These are phyloP conservation scores for Clistopyga incitator DNA, from an alignment of 2,888 invertebrate genomes.

Conservation along the genomic window DNA sequence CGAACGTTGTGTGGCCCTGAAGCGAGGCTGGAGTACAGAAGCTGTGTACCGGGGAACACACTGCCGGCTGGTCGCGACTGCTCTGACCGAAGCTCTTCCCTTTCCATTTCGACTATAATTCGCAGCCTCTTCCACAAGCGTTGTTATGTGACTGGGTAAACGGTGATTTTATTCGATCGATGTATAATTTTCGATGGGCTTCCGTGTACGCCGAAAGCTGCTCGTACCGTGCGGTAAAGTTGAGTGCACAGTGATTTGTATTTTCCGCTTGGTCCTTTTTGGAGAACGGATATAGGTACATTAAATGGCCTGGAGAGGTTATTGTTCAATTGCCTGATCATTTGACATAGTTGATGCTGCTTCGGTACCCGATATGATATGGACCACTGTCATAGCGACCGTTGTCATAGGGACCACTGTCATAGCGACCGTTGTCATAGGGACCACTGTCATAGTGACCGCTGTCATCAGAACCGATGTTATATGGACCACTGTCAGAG, in stretches of 20 bases:
- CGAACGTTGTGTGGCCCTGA: conserved; percentile 52
- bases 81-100: conserved; percentile 45
- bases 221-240: not conserved
- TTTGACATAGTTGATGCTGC: no score
- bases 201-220: not conserved
- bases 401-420: no score
- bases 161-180: conserved; percentile 48
- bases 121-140: conserved; percentile 40
- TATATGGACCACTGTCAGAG: no score
- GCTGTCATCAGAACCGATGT: no score
- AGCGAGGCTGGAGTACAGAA: conserved; percentile 25
- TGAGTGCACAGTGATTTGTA: not conserved
- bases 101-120: conserved; percentile 56
- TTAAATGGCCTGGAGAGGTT: no score
- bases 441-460: no score
- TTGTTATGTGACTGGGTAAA: conserved; percentile 18
- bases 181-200: conserved; percentile 5
- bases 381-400: no score
- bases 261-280: not conserved
- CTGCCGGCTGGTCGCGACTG: conserved; percentile 32
- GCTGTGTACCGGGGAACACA: conserved; percentile 4
- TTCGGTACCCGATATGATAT: no score
- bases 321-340: no score
- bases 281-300: no score
- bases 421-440: no score